Evolutionary conservation across 2,888 invertebrate genomes (phyloP), one percentile per base, ranked within the genome.

Genomic region (Schrankia costaestrigalis): DNA sequence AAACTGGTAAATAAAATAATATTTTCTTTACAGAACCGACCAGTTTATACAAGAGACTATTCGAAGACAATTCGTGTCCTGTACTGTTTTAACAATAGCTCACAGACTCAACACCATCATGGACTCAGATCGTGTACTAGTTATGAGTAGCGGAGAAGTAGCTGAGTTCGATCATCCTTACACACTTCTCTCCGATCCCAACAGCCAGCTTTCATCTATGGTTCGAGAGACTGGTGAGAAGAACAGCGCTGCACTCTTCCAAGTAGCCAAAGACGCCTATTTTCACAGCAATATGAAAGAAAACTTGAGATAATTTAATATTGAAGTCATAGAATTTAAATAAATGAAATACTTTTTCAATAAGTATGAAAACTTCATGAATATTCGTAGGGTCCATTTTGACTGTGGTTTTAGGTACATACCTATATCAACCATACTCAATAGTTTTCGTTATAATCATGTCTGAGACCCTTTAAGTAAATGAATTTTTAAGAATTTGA

Each of bases 101-200:
- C 97, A 97, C 78, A 91, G 97, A 28, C 90, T 97, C 36, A 97
- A 97, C 74, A 97, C 97, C 4, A 96, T 97, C 58, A 91, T 97
- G 91, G 96, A 97, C 78, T 95, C 94, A 2, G 94, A 95, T 73
- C 91, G 94, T 63, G 94, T 96, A 84, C 58, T 92, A 5, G 90
- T 92, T 4, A 86, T 92, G 79, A 91, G 90, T 56, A 86, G 87
- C 51, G 92, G 92, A 0, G 85, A 89, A 26, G 89, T 80, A 3
- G 72, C 80, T 37, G 93, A 94, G 75, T 93, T 90, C 68, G 93
- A 93, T 40, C 89, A 91, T 46, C 93, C 94, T 0, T 86, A 90
- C 58, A 65, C 80, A 7, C 63, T 91, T 19, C 75, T 92, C 2
- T 78, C 87, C 17, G 82, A 90, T 49, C 75, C 84, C 10, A 68